Evolutionary conservation across 2,888 invertebrate genomes (phyloP).

Genomic region (Sesia apiformis): DNA sequence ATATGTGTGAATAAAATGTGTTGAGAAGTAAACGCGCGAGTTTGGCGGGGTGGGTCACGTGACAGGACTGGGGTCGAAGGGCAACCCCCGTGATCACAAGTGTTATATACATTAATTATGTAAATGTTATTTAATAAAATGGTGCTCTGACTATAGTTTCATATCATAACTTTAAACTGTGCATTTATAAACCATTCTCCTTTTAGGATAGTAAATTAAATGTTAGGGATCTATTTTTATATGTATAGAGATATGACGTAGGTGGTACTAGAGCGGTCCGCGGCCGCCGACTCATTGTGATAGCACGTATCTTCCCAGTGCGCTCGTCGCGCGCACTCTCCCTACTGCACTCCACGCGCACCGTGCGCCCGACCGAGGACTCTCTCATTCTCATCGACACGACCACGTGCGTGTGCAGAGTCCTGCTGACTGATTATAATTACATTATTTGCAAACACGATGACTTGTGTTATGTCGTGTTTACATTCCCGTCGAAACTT

Average conservation of each 20-base stretch:
- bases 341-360: too few relatives aligned
- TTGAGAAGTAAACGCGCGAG: too few relatives aligned
- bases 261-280: background rate
- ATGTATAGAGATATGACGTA: constrained; percentile 25
- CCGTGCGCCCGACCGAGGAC: too few relatives aligned
- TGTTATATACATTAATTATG: too few relatives aligned
- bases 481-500: background rate
- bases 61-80: too few relatives aligned
- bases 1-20: too few relatives aligned
- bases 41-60: too few relatives aligned
- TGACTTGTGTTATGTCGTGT: background rate
- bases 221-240: constrained; percentile 64
- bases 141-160: constrained; percentile 68
- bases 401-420: constrained; percentile 3
- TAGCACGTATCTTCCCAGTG: too few relatives aligned
- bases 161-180: constrained; percentile 64
- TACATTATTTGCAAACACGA: background rate
- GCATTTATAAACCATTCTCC: constrained; percentile 59
- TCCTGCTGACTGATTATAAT: constrained; percentile 4
- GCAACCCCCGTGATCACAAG: too few relatives aligned
- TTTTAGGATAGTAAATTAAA: constrained; percentile 41
- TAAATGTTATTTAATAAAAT: constrained; percentile 21
- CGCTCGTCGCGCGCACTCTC: too few relatives aligned
- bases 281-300: too few relatives aligned
- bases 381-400: too few relatives aligned